phyloP scores from a whole-genome alignment of 2,888 invertebrate species.

The Sericinus montela region DNA sequence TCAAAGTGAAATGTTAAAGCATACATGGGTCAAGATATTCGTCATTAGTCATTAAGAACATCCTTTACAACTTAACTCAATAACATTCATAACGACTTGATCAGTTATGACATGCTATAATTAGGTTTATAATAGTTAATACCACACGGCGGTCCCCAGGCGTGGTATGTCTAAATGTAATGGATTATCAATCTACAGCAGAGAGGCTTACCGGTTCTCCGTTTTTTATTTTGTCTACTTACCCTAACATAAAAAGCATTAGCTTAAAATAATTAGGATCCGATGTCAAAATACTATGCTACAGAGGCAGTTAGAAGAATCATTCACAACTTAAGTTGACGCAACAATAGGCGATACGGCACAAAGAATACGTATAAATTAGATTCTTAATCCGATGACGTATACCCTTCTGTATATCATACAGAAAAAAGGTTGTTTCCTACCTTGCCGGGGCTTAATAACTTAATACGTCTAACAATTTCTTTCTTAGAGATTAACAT shows the following conservation, averaged over 20 bases:
- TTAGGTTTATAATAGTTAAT: conserved; percentile 19
- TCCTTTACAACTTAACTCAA: conserved; percentile 1
- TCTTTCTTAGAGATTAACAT: conserved; percentile 46
- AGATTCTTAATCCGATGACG: conserved; percentile 69
- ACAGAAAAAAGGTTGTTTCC: conserved; percentile 44
- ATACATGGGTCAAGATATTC: too few species aligned
- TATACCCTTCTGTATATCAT: conserved; percentile 53
- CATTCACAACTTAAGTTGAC: conserved; percentile 56
- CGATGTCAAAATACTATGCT: conserved; percentile 69
- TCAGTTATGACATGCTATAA: conserved; percentile 9
- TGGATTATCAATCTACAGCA: conserved; percentile 45
- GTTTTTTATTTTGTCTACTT: conserved; percentile 39
- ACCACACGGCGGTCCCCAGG: conserved; percentile 19
- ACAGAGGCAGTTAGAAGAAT: conserved; percentile 45
- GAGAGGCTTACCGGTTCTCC: conserved; percentile 36
- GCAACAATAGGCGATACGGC: conserved; percentile 53
- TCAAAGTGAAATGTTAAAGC: too few species aligned
- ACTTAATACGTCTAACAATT: conserved; percentile 64
- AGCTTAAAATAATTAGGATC: conserved; percentile 69
- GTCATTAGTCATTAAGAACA: not conserved
- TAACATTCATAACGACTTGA: conserved; percentile 13
- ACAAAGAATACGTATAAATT: conserved; percentile 65
- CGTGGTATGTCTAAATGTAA: conserved; percentile 41
- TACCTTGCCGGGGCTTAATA: conserved; percentile 51
- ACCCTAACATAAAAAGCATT: conserved; percentile 54